These are phyloP conservation scores for Bombus fervidus DNA, from an alignment of 1,140 invertebrate species.

Conservation along the genomic window DNA sequence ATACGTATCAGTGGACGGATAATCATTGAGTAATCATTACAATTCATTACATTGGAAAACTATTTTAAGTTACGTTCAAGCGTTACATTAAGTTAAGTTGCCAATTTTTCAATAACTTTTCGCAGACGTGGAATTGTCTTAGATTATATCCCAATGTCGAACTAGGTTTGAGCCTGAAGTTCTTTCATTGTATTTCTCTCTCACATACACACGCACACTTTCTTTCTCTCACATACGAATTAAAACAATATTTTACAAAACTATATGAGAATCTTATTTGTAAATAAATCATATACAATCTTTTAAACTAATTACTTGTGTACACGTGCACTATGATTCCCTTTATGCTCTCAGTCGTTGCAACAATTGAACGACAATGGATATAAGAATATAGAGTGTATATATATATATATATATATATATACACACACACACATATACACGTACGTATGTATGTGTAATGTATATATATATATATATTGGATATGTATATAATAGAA, in stretches of 20 bases:
- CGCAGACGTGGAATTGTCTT: background rate
- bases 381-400: conserved; percentile 16
- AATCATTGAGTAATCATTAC: conserved; percentile 35
- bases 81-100: conserved; percentile 16
- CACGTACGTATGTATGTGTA: background rate
- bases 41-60: conserved; percentile 25
- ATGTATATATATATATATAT: background rate
- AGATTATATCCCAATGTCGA: background rate
- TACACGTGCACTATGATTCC: conserved; percentile 55
- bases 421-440: background rate
- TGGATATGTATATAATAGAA: background rate
- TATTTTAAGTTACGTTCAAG: conserved; percentile 33
- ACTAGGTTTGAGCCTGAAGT: conserved; percentile 30
- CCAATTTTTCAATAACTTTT: conserved; percentile 1
- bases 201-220: conserved; percentile 2
- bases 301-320: conserved; percentile 60
- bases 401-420: background rate
- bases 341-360: conserved; percentile 13
- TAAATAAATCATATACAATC: conserved; percentile 69
- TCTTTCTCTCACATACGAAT: conserved; percentile 13
- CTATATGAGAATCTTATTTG: conserved; percentile 52
- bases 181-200: conserved; percentile 25
- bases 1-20: conserved; percentile 72
- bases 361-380: conserved; percentile 11
- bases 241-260: conserved; percentile 65